A percentile compares a stretch with the other conserved stretches of the same genome.
phyloP scores from a whole-genome alignment of 2,888 invertebrate species.

The Cerastoderma edule region DNA sequence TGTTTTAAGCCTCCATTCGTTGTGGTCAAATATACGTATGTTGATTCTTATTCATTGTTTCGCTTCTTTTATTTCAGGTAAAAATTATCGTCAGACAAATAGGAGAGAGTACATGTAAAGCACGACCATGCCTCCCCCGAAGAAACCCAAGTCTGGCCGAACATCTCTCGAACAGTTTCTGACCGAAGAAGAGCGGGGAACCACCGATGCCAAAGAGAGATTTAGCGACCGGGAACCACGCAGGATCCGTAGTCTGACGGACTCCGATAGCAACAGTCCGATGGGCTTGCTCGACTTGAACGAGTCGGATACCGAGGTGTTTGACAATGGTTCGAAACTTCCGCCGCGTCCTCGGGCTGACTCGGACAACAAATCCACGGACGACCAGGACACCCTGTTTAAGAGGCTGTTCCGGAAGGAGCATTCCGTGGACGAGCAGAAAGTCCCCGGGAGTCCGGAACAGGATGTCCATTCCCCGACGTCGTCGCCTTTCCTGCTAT shows the following conservation, averaged over 20 bases:
- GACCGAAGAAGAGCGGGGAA: slow-evolving; percentile 68
- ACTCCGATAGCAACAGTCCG: slow-evolving; percentile 63
- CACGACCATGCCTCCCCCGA: slow-evolving; percentile 77
- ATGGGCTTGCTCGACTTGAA: slow-evolving; percentile 58
- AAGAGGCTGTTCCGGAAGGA: slow-evolving; percentile 54
- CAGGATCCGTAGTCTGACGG: slow-evolving; percentile 26
- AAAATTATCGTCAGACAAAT: too few relatives aligned
- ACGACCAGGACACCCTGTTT: slow-evolving; percentile 36
- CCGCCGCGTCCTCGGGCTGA: neutral
- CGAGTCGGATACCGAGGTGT: slow-evolving; percentile 53
- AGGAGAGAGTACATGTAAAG: too few relatives aligned
- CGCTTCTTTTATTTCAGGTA: too few relatives aligned
- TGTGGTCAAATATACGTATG: too few relatives aligned
- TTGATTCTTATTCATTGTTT: too few relatives aligned
- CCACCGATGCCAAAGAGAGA: neutral
- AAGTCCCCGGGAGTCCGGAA: slow-evolving; percentile 53
- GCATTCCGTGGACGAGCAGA: slow-evolving; percentile 48
- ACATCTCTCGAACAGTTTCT: slow-evolving; percentile 78
- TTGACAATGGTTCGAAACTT: slow-evolving; percentile 18
- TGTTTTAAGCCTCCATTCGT: too few relatives aligned
- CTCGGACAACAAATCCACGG: slow-evolving; percentile 4
- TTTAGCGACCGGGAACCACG: neutral
- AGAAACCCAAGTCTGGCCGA: slow-evolving; percentile 80
- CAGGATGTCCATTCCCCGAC: slow-evolving; percentile 42
- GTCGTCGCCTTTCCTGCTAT: slow-evolving; percentile 30